Evolutionary conservation across 2,797 vertebrate species (phyloP), one percentile per base, ranked within the genome.

Genomic region (Molossus alvarezi): DNA sequence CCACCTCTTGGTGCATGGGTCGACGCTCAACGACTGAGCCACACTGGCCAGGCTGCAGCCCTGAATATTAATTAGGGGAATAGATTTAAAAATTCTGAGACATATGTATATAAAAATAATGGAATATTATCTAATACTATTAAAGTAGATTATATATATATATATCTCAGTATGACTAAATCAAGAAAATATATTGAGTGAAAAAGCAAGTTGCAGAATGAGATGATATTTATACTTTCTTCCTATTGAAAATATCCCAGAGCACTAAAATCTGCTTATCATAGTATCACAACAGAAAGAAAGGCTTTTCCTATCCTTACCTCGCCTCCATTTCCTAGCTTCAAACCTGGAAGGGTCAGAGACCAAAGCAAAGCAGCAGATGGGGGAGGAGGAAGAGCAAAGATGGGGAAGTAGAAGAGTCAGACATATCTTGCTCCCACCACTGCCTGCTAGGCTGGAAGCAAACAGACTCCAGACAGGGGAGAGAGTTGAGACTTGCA

Each of bases 391-490:
- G 4, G 33, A 65, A 57, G 71, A 67, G 13, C 69, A 87, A 58
- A 92, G 69, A 12, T 73, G 41, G 25, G 45, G 41, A 65, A 29
- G n/a, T 10, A n/a, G 27, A 33, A 21, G 65, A n/a, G 27, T 79
- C 57, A n/a, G 2, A 75, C 4, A 7, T 25, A 14, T 37, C 51
- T 11, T 62, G 23, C 57, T 93, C 25, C 45, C n/a, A 71, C 14
- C 45, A 17, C 21, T 25, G 20, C 4, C 41, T 72, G 87, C 69
- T 84, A 48, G 55, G 9, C 73, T 76, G 21, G 51, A 88, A 92
- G 65, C 62, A 82, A 57, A 97, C 62, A 82, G 62, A 97, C 76
- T 27, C 80, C 62, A 85, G 48, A 67, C 72, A 82, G 69, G 33
- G 45, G 27, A 51, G 51, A 10, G 6, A 90, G 20, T 45, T 45